Base-by-base conservation (phyloP, 2,797 vertebrate species). In the Pipistrellus nathusii region DNA sequence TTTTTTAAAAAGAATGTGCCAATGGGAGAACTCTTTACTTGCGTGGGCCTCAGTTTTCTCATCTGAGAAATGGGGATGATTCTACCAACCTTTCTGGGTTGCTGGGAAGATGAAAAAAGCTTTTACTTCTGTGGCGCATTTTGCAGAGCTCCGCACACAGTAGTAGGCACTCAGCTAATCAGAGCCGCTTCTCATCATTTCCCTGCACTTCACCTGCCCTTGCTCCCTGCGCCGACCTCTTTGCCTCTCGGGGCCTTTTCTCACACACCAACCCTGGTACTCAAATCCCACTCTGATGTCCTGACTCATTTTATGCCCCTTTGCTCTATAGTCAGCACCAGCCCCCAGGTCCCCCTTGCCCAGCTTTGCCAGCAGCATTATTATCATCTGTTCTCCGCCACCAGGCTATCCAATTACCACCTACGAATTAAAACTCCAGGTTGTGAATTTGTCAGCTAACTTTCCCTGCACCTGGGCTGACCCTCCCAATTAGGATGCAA, bases 391-490 rank as follows among this genome's bases (percentile, higher is more conserved):
- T 53, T 51, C 59, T 48, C 57, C 27, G 17, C 35, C 27, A 25
- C 8, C 59, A 53, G 2, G 44, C 53, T 64, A 59, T 17, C 68
- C 66, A 85, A 84, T 90, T 81, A 90, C 53, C 92, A 85, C 72
- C 88, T 69, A 66, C 2, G 15, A 90, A 88, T 72, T 55, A 88
- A 94, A 93, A 41, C 38, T n/a, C 17, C 55, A 86, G 10, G 0
- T 17, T 83, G 48, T n/a, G 57, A 81, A 88, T 87, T 57, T 53
- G 7, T 38, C 64, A 35, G 69, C n/a, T 83, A 44, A 85, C 57
- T 57, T 72, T 38, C 21, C 51, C 51, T 46, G 44, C 14, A 72
- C 7, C 20, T 20, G 21, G 57, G n/a, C 55, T 72, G 77, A 66
- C 46, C 41, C 62, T 76, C 57, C 66, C 71, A 38, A 25, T 68